Evolutionary conservation across 2,113 vertebrate species (phyloP).

Genomic region (Dromaius novaehollandiae): DNA sequence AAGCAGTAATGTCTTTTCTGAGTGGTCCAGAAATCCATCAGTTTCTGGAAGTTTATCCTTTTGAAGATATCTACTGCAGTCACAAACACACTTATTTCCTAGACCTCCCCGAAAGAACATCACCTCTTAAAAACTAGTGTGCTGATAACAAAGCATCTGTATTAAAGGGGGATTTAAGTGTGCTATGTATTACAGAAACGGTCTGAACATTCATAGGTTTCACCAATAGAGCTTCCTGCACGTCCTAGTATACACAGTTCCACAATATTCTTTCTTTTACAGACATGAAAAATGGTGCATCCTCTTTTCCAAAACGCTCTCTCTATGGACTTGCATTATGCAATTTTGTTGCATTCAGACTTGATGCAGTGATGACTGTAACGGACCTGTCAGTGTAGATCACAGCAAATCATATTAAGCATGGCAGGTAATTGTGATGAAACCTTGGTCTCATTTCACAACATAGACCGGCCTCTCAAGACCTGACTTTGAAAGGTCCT

Average conservation of each 20-base stretch:
- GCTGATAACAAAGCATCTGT: neutral
- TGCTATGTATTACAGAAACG: neutral
- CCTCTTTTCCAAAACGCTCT: neutral
- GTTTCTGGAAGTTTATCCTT: neutral
- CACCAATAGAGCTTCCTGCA: neutral
- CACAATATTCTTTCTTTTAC: rapidly evolving
- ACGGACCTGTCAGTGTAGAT: conserved; percentile 19
- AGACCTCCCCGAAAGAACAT: neutral
- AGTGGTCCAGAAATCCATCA: neutral
- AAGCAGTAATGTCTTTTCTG: conserved; percentile 7
- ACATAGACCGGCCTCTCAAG: neutral
- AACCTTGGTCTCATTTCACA: neutral
- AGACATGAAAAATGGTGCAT: rapidly evolving
- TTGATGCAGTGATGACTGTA: neutral
- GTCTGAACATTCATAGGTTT: neutral
- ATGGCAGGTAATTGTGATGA: neutral
- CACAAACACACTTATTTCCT: neutral
- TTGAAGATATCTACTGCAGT: neutral
- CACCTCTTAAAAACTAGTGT: neutral
- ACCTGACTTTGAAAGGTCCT: neutral
- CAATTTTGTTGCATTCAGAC: neutral
- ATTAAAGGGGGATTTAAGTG: neutral
- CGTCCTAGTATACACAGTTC: neutral
- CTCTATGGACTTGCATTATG: neutral
- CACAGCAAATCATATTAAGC: neutral